These are phyloP conservation scores for Mormyrus hasselquistii DNA, from an alignment of 2,797 vertebrate genomes.

Conservation along the genomic window DNA sequence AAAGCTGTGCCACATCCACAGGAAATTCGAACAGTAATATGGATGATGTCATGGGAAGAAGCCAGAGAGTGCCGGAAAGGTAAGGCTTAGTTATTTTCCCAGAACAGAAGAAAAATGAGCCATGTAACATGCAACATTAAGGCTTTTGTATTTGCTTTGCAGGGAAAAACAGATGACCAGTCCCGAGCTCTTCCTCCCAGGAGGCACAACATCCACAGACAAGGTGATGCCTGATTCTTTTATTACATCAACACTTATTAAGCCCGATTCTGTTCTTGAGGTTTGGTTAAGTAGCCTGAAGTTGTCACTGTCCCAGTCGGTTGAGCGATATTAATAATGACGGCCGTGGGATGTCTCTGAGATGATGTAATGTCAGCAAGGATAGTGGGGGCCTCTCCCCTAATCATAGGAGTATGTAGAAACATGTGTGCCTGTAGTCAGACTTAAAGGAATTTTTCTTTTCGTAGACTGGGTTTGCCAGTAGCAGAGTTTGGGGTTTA, in stretches of 20 bases:
- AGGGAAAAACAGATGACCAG: slow-evolving; percentile 24
- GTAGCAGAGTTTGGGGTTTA: neutral
- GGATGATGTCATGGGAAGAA: slow-evolving; percentile 18
- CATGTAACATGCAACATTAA: slow-evolving; percentile 9
- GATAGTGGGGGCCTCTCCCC: neutral
- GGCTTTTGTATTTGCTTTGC: slow-evolving; percentile 15
- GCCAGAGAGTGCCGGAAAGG: slow-evolving; percentile 13
- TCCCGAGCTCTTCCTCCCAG: neutral
- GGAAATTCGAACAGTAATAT: neutral
- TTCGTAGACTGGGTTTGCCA: neutral
- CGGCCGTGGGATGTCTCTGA: neutral
- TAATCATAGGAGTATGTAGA: neutral
- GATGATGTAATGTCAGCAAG: slow-evolving; percentile 12
- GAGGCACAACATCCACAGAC: slow-evolving; percentile 26
- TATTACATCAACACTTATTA: neutral
- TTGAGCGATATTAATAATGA: neutral
- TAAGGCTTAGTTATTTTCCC: neutral
- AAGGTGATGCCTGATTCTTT: slow-evolving; percentile 25
- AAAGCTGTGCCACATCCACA: neutral
- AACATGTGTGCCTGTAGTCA: neutral
- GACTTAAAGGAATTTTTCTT: slow-evolving; percentile 9
- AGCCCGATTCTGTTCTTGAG: neutral
- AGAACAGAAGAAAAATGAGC: neutral
- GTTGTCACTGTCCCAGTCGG: neutral
- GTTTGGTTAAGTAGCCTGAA: neutral